A percentile compares a stretch with the other conserved stretches of the same genome.
phyloP scores from a whole-genome alignment of 2,888 invertebrate species.

The Pheosia tremula region DNA sequence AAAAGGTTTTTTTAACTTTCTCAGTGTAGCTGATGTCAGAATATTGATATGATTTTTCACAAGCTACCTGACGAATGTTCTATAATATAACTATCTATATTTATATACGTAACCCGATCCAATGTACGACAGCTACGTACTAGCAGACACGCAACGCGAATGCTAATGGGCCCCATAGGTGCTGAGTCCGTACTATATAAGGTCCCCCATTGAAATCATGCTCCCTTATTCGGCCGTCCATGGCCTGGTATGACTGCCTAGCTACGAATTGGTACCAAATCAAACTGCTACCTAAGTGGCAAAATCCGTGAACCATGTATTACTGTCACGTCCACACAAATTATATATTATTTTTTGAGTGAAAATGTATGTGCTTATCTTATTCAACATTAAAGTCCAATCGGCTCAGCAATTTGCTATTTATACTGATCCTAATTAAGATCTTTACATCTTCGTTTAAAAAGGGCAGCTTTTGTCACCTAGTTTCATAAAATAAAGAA shows the following conservation, averaged over 20 bases:
- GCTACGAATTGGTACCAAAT: slow-evolving; percentile 14
- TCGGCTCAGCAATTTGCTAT: neutral
- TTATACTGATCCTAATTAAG: too few species aligned
- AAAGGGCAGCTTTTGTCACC: too few species aligned
- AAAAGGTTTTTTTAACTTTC: too few species aligned
- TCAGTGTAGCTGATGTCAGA: too few species aligned
- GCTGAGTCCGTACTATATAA: slow-evolving; percentile 24
- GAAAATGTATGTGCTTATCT: slow-evolving; percentile 7
- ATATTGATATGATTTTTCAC: too few species aligned
- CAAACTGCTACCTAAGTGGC: slow-evolving; percentile 26
- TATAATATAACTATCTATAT: neutral
- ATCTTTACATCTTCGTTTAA: too few species aligned
- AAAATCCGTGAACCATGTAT: slow-evolving; percentile 17
- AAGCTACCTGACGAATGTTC: too few species aligned
- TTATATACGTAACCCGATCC: slow-evolving; percentile 4
- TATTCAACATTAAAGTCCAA: neutral
- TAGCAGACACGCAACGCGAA: slow-evolving; percentile 50
- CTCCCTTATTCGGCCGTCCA: slow-evolving; percentile 61
- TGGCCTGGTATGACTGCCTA: slow-evolving; percentile 49
- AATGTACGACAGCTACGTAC: slow-evolving; percentile 34
- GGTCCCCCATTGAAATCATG: slow-evolving; percentile 54
- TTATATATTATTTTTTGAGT: slow-evolving; percentile 6
- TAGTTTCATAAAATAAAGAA: too few species aligned
- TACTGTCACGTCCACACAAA: neutral
- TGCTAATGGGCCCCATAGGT: slow-evolving; percentile 47